Conservation (phyloP, 2,797 vertebrate genomes). For the Mus minutoides region DNA sequence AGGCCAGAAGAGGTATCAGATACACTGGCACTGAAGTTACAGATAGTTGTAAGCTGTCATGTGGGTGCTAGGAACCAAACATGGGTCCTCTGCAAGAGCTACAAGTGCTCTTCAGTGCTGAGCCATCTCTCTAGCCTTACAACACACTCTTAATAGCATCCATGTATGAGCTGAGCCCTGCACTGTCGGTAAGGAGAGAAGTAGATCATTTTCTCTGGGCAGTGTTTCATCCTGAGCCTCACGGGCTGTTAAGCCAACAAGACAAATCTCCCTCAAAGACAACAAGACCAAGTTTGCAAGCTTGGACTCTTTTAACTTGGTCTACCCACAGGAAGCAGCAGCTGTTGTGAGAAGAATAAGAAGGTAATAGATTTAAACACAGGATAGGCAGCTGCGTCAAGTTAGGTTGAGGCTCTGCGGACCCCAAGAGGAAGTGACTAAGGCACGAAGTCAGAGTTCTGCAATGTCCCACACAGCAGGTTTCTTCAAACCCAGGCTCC, state of each 20-base stretch:
- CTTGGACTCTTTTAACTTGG: background rate
- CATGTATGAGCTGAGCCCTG: background rate
- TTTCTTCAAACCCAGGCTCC: slow-evolving; percentile 14
- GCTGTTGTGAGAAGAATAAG: slow-evolving; percentile 35
- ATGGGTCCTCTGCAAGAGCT: background rate
- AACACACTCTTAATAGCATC: background rate
- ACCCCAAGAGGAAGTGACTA: slow-evolving; percentile 58
- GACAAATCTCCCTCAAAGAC: background rate
- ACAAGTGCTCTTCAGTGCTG: background rate
- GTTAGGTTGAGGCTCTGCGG: background rate
- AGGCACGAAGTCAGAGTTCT: slow-evolving; percentile 1
- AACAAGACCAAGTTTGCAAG: background rate
- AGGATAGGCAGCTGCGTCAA: background rate
- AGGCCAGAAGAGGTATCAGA: background rate
- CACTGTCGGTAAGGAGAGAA: background rate
- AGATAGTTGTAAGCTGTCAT: background rate
- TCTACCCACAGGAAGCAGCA: slow-evolving; percentile 35
- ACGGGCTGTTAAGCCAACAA: background rate
- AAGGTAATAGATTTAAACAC: background rate
- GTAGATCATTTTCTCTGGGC: background rate
- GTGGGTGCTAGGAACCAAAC: background rate
- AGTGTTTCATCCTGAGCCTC: background rate
- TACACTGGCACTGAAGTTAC: background rate
- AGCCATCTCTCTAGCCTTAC: background rate
- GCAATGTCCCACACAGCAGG: background rate